A percentile compares a stretch with the other conserved stretches of the same genome.
These are phyloP conservation scores for Pristionchus pacificus DNA, from an alignment of 1,140 invertebrate genomes.

Conservation along the genomic window DNA sequence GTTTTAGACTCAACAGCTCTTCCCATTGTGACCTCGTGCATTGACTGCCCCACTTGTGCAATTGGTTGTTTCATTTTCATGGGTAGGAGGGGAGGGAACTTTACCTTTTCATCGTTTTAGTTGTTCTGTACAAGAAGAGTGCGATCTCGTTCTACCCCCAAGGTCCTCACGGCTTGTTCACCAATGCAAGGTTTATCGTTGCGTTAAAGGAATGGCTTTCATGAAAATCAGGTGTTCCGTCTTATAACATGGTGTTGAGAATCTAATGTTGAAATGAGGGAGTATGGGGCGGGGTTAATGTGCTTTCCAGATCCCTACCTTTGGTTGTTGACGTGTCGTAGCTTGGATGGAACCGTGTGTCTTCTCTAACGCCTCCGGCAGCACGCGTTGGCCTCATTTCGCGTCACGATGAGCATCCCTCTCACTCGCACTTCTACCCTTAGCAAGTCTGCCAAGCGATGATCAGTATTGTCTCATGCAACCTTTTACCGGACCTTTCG, in stretches of 20 bases:
- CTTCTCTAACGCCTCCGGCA: neutral
- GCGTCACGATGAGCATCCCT: neutral
- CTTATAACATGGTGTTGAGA: neutral
- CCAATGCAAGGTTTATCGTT: neutral
- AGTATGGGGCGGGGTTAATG: neutral
- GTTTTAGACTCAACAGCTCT: too few species aligned
- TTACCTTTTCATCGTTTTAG: too few species aligned
- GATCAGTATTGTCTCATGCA: too few species aligned
- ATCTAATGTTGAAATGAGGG: neutral
- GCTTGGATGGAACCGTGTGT: neutral
- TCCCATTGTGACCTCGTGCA: too few species aligned
- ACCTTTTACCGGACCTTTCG: too few species aligned
- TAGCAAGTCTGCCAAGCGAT: too few species aligned
- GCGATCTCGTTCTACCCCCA: neutral
- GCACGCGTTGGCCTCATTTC: neutral
- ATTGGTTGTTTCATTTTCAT: too few species aligned
- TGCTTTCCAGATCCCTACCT: neutral
- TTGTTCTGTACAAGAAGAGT: too few species aligned
- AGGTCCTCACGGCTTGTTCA: too few species aligned
- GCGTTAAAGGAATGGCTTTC: neutral
- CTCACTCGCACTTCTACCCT: neutral
- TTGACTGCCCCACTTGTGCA: too few species aligned
- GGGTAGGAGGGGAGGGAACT: too few species aligned
- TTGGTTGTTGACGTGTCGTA: constrained; percentile 1
- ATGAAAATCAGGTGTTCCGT: neutral